These are phyloP conservation scores for Eupithecia centaureata DNA, from an alignment of 2,888 invertebrate genomes.

Conservation along the genomic window DNA sequence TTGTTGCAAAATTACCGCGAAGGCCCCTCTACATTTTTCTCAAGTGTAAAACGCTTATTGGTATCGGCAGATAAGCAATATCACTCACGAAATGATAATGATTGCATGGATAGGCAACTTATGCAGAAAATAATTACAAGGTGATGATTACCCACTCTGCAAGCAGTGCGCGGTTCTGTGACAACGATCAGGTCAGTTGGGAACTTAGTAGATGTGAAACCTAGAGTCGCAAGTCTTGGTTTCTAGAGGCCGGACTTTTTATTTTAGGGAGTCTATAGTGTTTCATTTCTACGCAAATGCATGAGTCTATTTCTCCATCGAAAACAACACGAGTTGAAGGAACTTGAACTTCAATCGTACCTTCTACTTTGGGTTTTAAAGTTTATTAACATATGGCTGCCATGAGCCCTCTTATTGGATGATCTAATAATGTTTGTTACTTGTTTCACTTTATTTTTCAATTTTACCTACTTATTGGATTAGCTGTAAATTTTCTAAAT, in stretches of 20 bases:
- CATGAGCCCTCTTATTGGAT: too few relatives aligned
- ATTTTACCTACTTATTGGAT: too few relatives aligned
- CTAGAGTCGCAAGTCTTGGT: slow-evolving; percentile 16
- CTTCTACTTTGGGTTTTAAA: not conserved
- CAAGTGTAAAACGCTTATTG: slow-evolving; percentile 13
- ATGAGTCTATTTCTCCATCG: not conserved
- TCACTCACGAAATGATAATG: slow-evolving; percentile 15
- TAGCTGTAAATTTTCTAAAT: too few relatives aligned
- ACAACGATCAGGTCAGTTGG: slow-evolving; percentile 34
- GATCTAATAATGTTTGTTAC: too few relatives aligned
- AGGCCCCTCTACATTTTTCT: slow-evolving; percentile 6
- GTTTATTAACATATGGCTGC: too few relatives aligned
- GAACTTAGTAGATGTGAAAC: slow-evolving; percentile 16
- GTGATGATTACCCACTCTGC: slow-evolving; percentile 32
- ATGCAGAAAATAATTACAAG: slow-evolving; percentile 30
- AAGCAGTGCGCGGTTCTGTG: slow-evolving; percentile 28
- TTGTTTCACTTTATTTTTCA: too few relatives aligned
- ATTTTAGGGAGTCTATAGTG: not conserved
- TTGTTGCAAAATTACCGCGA: slow-evolving; percentile 5
- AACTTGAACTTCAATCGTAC: not conserved
- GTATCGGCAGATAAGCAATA: slow-evolving; percentile 12
- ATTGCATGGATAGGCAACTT: slow-evolving; percentile 20
- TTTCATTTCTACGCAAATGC: not conserved
- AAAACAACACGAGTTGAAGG: not conserved
- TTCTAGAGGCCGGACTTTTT: not conserved